Conservation (phyloP, 2,888 invertebrate species). For the Teinopalpus imperialis region DNA sequence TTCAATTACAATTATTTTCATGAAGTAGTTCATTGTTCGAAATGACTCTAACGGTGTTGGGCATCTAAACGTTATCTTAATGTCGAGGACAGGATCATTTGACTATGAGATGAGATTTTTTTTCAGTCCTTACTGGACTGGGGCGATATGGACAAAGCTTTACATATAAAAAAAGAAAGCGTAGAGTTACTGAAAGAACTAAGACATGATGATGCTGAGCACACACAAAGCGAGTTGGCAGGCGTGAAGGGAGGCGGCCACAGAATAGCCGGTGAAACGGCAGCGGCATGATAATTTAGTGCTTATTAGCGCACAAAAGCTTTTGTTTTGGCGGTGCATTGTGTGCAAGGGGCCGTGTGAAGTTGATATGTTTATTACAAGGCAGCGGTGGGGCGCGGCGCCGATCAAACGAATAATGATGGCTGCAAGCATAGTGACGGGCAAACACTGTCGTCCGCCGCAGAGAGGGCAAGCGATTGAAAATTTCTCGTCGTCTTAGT, state of each 20-base stretch:
- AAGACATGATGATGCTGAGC: background rate
- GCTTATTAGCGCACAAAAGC: constrained; percentile 56
- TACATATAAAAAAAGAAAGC: no score
- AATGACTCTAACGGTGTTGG: no score
- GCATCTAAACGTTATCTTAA: no score
- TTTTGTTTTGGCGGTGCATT: constrained; percentile 53
- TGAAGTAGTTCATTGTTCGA: no score
- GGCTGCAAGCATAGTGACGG: constrained; percentile 25
- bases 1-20: no score
- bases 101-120: no score
- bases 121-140: no score
- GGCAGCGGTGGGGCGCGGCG: constrained; percentile 39
- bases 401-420: constrained; percentile 34
- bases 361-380: constrained; percentile 66
- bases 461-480: constrained; percentile 5
- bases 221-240: constrained; percentile 12
- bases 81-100: no score
- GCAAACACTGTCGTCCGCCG: background rate
- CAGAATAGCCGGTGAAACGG: constrained; percentile 29
- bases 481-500: no score
- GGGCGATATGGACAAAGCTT: no score
- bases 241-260: constrained; percentile 16
- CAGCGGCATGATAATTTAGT: constrained; percentile 44
- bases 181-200: no score
- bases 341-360: constrained; percentile 50